Base-by-base conservation (phyloP, 1,140 invertebrate species). In the Babylonia areolata region DNA sequence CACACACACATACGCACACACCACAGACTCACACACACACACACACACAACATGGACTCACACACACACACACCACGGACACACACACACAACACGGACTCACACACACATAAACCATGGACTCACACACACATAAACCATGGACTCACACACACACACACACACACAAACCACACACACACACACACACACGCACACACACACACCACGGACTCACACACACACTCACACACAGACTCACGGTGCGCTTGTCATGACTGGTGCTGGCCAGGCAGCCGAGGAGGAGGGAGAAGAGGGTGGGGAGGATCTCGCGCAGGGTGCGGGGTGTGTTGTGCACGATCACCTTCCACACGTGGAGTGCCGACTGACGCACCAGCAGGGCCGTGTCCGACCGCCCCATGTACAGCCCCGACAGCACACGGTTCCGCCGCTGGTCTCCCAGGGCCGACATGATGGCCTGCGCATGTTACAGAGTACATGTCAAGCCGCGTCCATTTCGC, bases 331-430 rank as follows among this genome's bases (percentile, higher is more conserved):
- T 99, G 0, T 98, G 98, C 0, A 99, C 98, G 12, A 99, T 98
- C 2, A 95, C 96, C 95, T 99, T 99, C 99, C 98, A 99, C 0
- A 99, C 98, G 93, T 99, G 99, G 20, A 99, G 95, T 5, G 98
- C 98, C 0, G 99, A 98, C 95, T 99, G 99, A 0, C 99, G 95
- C 1, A 99, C 99, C 96, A 99, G 97, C 31, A 99, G 94, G 6
- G 98, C 98, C 6, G 99, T 98, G 93, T 99, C 99, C 58, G 98
- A 99, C 42, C 99, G 95, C 40, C 98, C 98, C 98, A 99, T 99
- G 92, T 99, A 99, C 31, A 99, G 95, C 17, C 98, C 98, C 64
- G 98, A 98, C 39, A 99, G 93, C 5, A 99, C 98, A 54, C 98
- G 94, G 93, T 99, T 99, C 84, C 98, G 95, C 81, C 98, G 95